A percentile compares a stretch with the other conserved stretches of the same genome.
These are phyloP conservation scores for Tetrapedia diversipes DNA, from an alignment of 2,888 invertebrate species.

Conservation along the genomic window DNA sequence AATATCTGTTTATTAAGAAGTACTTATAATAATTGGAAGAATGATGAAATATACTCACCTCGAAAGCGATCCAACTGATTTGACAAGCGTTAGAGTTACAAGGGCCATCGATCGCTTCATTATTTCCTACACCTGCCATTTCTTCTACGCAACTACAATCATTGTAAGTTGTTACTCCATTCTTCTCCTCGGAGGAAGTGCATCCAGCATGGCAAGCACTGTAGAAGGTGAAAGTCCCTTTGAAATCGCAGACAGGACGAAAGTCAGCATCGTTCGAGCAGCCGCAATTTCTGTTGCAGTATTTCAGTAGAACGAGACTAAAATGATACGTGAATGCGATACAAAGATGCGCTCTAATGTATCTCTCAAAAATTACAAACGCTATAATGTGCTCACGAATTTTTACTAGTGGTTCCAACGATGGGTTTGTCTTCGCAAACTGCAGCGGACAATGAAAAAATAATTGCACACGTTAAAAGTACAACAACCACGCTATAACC, in stretches of 20 bases:
- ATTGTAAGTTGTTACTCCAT: conserved; percentile 83
- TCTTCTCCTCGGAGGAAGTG: conserved; percentile 80
- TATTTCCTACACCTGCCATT: conserved; percentile 67
- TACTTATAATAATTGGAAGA: background rate
- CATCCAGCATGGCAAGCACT: conserved; percentile 91
- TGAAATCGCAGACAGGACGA: conserved; percentile 86
- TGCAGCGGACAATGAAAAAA: conserved; percentile 82
- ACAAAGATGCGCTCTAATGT: too few relatives aligned
- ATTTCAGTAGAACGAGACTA: conserved; percentile 80
- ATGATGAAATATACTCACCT: conserved; percentile 67
- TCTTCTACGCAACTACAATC: conserved; percentile 84
- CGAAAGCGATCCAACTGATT: conserved; percentile 83
- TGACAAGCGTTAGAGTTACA: conserved; percentile 84
- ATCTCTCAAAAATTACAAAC: too few relatives aligned
- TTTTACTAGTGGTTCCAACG: conserved; percentile 81
- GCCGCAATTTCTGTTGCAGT: conserved; percentile 85
- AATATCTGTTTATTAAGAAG: too few relatives aligned
- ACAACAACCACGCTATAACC: conserved; percentile 83
- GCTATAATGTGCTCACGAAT: conserved; percentile 73
- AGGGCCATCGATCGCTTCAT: conserved; percentile 84
- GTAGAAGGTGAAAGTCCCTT: conserved; percentile 85
- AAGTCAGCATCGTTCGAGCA: conserved; percentile 84
- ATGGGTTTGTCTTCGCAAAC: conserved; percentile 83
- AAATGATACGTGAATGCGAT: too few relatives aligned
- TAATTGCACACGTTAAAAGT: conserved; percentile 82